Evolutionary conservation across 2,797 vertebrate genomes (phyloP), one percentile per base, ranked within the genome.

Genomic region (Cossypha caffra): DNA sequence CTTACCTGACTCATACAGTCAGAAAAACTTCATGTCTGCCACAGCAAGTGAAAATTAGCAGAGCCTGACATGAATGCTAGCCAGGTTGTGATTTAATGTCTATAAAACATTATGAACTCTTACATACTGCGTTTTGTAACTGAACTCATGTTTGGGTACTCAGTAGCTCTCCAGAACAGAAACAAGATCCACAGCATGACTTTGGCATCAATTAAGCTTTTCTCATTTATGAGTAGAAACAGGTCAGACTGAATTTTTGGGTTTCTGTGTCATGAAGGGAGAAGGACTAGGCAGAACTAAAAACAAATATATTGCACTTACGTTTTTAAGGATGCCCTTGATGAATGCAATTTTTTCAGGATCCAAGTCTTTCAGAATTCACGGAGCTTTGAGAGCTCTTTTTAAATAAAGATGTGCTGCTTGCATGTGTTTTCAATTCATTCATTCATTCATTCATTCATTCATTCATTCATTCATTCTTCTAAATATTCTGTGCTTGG

Each of bases 31-130:
- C 13, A 64, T 21, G 43, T 90, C 69, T 95, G 77, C 58, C 66
- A 84, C 15, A 35, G 38, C 55, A 71, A 93, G 52, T 72, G 59
- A 93, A 93, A 85, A 95, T 91, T 88, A 95, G 24, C 72, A 92
- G 58, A 28, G 71, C n/a, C 40, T 84, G 58, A 86, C 86, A 84
- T 21, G 33, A 93, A 73, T 82, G 51, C 33, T 81, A 93, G 50
- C 50, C 69, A 66, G 43, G 12, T 69, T 75, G 58, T 95, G 80
- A 90, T 86, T 95, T 73, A 72, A 88, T 26, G 15, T 69, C 82
- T 84, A 54, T 90, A 97, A 97, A 96, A 91, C 10, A 18, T 54
- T 51, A 68, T 42, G 58, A 84, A 81, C 43, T 29, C 58, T 86
- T 90, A 35, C 47, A 81, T 61, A 68, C 20, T 1, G 0, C 58